These are phyloP conservation scores for Holcopasites calliopsidis DNA, from an alignment of 1,140 invertebrate species.

Conservation along the genomic window DNA sequence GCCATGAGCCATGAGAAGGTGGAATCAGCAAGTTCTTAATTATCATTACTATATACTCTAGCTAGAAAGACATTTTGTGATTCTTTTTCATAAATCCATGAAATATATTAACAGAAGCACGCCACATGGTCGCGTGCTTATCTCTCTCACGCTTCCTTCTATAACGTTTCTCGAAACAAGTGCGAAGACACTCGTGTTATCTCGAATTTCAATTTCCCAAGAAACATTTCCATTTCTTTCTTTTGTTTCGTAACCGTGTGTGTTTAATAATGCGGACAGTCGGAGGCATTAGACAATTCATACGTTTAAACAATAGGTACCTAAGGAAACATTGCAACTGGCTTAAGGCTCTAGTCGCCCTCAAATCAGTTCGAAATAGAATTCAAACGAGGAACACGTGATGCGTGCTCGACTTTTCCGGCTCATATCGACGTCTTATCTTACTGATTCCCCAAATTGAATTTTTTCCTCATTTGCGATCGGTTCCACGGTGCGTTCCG, in stretches of 20 bases:
- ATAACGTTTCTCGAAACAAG: background rate
- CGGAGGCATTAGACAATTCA: conserved; percentile 52
- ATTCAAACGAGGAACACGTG: conserved; percentile 34
- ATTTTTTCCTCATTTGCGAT: background rate
- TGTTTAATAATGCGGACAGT: conserved; percentile 40
- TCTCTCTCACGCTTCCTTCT: conserved; percentile 1
- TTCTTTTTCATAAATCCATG: conserved; percentile 44
- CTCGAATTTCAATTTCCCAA: background rate
- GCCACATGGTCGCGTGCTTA: conserved; percentile 24
- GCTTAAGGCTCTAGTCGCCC: conserved; percentile 54
- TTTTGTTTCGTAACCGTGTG: background rate
- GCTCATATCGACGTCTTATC: background rate
- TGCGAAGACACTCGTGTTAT: conserved; percentile 21
- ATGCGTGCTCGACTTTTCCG: too few relatives aligned
- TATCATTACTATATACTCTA: conserved; percentile 56
- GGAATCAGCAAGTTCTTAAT: conserved; percentile 63
- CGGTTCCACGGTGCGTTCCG: too few relatives aligned
- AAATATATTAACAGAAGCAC: conserved; percentile 46
- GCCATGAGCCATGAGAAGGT: conserved; percentile 62
- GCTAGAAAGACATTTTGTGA: conserved; percentile 62
- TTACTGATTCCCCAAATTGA: too few relatives aligned
- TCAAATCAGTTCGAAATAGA: conserved; percentile 54
- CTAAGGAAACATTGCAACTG: conserved; percentile 61
- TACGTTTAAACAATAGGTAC: conserved; percentile 59
- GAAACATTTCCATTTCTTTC: background rate